A percentile compares a stretch with the other conserved stretches of the same genome.
Conservation (phyloP, 2,797 vertebrate genomes). For the Typhlichthys subterraneus region DNA sequence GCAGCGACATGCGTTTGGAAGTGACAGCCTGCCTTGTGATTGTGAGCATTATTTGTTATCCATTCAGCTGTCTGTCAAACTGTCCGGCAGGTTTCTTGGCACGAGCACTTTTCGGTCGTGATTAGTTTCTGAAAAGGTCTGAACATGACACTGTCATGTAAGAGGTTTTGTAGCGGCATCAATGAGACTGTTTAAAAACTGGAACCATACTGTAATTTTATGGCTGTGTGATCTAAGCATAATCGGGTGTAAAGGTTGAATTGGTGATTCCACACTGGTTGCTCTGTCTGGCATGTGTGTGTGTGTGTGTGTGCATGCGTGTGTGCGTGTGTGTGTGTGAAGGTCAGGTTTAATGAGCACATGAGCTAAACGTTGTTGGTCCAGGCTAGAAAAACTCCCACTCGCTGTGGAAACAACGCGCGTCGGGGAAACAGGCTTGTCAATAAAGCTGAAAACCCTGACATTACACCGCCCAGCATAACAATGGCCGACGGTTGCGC, state of each 20-base stretch:
- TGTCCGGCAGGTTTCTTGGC: background rate
- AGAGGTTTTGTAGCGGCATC: background rate
- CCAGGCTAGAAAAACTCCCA: constrained; percentile 44
- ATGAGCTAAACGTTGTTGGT: constrained; percentile 54
- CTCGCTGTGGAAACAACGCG: constrained; percentile 27
- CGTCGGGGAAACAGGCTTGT: constrained; percentile 32
- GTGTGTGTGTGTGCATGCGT: background rate
- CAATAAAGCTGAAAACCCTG: constrained; percentile 40
- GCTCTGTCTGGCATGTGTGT: constrained; percentile 13
- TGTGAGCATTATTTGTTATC: background rate
- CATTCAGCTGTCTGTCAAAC: background rate
- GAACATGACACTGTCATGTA: constrained; percentile 2
- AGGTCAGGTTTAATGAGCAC: constrained; percentile 59
- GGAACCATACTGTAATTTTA: background rate
- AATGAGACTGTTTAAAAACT: constrained; percentile 10
- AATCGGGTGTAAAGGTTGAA: constrained; percentile 13
- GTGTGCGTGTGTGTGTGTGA: constrained; percentile 34
- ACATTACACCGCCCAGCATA: constrained; percentile 38
- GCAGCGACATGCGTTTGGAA: constrained; percentile 4
- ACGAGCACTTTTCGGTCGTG: too few relatives aligned
- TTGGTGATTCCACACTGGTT: constrained; percentile 21
- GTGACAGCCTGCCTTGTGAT: constrained; percentile 4
- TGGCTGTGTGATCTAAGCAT: constrained; percentile 21
- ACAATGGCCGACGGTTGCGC: constrained; percentile 4
- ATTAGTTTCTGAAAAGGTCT: too few relatives aligned